Conservation (phyloP, 2,888 invertebrate genomes). For the Plebejus argus region DNA sequence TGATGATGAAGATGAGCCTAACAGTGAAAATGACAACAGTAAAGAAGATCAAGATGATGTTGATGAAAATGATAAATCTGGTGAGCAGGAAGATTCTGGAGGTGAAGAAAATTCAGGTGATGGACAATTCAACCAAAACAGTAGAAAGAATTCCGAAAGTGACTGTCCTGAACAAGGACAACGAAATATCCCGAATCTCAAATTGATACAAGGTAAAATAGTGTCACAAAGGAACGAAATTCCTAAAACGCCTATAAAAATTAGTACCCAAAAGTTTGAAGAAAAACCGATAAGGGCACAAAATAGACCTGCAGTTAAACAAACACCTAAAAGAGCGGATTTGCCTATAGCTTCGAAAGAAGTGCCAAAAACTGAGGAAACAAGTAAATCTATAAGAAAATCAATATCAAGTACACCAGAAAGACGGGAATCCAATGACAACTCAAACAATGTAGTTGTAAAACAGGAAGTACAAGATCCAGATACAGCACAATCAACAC, state of each 20-base stretch:
- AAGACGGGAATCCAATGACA: slow-evolving; percentile 52
- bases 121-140: slow-evolving; percentile 46
- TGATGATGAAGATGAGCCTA: slow-evolving; percentile 63
- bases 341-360: slow-evolving; percentile 50
- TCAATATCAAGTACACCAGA: slow-evolving; percentile 45
- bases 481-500: slow-evolving; percentile 46
- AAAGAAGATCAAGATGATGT: slow-evolving; percentile 55
- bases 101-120: slow-evolving; percentile 51
- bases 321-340: slow-evolving; percentile 69
- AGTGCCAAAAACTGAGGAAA: slow-evolving; percentile 37
- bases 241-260: slow-evolving; percentile 47
- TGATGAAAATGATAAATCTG: slow-evolving; percentile 45
- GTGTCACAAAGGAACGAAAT: slow-evolving; percentile 49
- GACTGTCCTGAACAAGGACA: slow-evolving; percentile 50
- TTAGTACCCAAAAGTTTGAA: slow-evolving; percentile 46
- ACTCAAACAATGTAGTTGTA: slow-evolving; percentile 58
- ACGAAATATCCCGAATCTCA: slow-evolving; percentile 47
- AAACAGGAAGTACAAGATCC: slow-evolving; percentile 62
- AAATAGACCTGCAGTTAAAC: slow-evolving; percentile 65
- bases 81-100: slow-evolving; percentile 49
- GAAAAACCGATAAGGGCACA: slow-evolving; percentile 49
- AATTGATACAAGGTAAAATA: slow-evolving; percentile 51
- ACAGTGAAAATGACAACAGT: slow-evolving; percentile 57
- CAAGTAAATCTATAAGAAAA: slow-evolving; percentile 44
- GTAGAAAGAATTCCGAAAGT: slow-evolving; percentile 50